Conservation (phyloP, 2,888 invertebrate species). For the Eretmocerus hayati region DNA sequence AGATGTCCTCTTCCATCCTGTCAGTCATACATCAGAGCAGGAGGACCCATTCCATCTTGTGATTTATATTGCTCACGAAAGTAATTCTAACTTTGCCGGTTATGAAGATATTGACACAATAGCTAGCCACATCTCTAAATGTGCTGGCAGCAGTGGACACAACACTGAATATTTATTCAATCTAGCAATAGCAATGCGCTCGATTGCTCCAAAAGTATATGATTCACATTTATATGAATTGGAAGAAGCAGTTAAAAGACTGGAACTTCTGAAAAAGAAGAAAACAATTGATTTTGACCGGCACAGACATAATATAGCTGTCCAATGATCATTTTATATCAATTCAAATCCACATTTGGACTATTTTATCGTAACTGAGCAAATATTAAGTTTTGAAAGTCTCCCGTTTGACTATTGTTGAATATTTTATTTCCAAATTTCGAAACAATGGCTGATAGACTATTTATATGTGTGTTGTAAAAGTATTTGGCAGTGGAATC, state of each 20-base stretch:
- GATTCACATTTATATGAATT: constrained; percentile 74
- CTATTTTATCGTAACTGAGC: not conserved
- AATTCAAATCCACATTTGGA: not conserved
- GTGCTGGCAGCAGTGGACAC: constrained; percentile 78
- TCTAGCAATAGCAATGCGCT: constrained; percentile 70
- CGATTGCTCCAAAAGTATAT: constrained; percentile 61
- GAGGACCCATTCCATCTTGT: constrained; percentile 60
- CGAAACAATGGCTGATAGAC: too few relatives aligned
- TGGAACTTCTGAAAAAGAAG: constrained; percentile 29
- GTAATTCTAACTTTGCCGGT: constrained; percentile 76
- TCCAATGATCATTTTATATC: constrained; percentile 8
- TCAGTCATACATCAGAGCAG: constrained; percentile 24
- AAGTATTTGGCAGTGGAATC: too few relatives aligned
- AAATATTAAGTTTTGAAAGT: too few relatives aligned
- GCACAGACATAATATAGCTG: constrained; percentile 15
- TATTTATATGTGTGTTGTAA: too few relatives aligned
- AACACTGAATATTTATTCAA: constrained; percentile 90
- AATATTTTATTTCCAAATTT: too few relatives aligned
- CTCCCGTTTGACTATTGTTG: too few relatives aligned
- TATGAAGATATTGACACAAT: constrained; percentile 69
- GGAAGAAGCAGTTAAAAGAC: constrained; percentile 55
- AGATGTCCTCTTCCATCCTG: constrained; percentile 66
- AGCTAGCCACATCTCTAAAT: constrained; percentile 67
- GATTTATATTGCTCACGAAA: constrained; percentile 74
- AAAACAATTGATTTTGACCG: constrained; percentile 15